These are phyloP conservation scores for Ennomos erosarius DNA, from an alignment of 2,888 invertebrate genomes.

Conservation along the genomic window DNA sequence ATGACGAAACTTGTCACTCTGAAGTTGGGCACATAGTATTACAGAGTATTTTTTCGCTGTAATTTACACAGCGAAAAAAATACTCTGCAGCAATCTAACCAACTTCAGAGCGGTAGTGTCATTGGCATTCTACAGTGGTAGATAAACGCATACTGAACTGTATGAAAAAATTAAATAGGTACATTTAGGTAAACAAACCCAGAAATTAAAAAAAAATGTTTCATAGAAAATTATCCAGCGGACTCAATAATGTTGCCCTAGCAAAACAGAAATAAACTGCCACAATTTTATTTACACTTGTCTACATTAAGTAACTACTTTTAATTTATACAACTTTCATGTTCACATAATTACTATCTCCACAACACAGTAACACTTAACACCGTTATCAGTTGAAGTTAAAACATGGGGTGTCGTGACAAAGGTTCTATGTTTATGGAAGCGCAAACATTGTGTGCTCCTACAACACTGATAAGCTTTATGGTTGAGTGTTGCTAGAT, in stretches of 20 bases:
- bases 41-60: too few relatives aligned
- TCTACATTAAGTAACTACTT: not conserved
- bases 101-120: too few relatives aligned
- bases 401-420: conserved; percentile 39
- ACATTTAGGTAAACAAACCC: too few relatives aligned
- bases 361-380: conserved; percentile 25
- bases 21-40: too few relatives aligned
- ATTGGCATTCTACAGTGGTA: too few relatives aligned
- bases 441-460: conserved; percentile 53
- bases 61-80: too few relatives aligned
- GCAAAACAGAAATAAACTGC: not conserved
- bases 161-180: too few relatives aligned
- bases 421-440: conserved; percentile 58
- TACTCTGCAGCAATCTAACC: too few relatives aligned
- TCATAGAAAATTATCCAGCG: not conserved
- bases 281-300: not conserved
- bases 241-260: too few relatives aligned
- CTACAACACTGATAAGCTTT: conserved; percentile 19
- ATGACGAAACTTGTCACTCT: too few relatives aligned
- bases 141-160: too few relatives aligned
- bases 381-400: conserved; percentile 31
- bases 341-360: conserved; percentile 28
- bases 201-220: too few relatives aligned
- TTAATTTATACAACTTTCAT: conserved; percentile 5
- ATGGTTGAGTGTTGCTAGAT: conserved; percentile 2